Evolutionary conservation across 2,797 vertebrate species (phyloP), one percentile per base, ranked within the genome.

Genomic region (Hyperoplus immaculatus): DNA sequence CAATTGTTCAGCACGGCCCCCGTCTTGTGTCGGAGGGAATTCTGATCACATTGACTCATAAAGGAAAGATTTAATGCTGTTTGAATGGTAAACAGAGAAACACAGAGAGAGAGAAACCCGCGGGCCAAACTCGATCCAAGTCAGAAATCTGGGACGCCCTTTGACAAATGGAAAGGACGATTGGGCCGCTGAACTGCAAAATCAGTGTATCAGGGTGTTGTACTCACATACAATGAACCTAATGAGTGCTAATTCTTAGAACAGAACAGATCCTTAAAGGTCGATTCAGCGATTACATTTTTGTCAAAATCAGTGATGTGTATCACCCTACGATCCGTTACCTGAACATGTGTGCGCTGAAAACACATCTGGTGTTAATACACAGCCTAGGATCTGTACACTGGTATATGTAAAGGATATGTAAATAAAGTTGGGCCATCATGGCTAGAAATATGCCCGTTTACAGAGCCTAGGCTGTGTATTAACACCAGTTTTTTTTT

Each of bases 31-130:
- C 80, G 13, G 81, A 89, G 88, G 29, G 89, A 91, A 94, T 94
- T 92, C 91, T 94, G 88, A 92, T 93, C 90, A 92, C 92, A 93
- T 82, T 93, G 90, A 90, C 90, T 93, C 92, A 90, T 92, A 93
- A 93, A 93, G 92, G 92, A 93, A 94, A 93, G 89, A 90, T 90
- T 90, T 88, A 93, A 92, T 92, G 90, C 90, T 84, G 89, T 92
- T 85, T 85, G 93, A 93, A 94, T 93, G 86, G 91, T 89, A 92
- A 93, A 91, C 84, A 93, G 89, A 81, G 84, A 85, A 74, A 81
- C 56, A 46, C 71, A 77, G 73, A 66, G 65, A 72, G 29, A 29
- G 29, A 29, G 29, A 29, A 29, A 29, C 29, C 58, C 16, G 4
- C 8, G 45, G 67, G 81, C 73, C 72, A 81, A 88, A 89, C 86